Base-by-base conservation (phyloP, 2,888 invertebrate genomes). In the Noctua comes region DNA sequence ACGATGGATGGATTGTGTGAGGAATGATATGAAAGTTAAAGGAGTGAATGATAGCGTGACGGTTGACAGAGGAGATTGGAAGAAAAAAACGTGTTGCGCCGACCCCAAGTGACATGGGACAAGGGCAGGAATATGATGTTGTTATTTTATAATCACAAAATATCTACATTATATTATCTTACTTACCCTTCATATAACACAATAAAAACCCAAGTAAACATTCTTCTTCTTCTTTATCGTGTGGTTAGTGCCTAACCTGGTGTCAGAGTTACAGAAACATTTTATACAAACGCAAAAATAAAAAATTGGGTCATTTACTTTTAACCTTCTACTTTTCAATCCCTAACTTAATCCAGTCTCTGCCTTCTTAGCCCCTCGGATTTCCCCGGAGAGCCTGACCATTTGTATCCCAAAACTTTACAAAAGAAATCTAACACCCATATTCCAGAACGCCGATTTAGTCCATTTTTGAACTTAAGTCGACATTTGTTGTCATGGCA, bases 391-490 rank as follows among this genome's bases (percentile, higher is more conserved):
- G 69, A 51, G 21, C 21, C 73, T 59, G 54, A 36, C 68, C 62
- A 65, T 73, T 84, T 70, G 51, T 73, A 82, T 71, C 68, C 57
- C 18, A 46, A 78, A 68, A 66, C 62, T 51, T 57, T 46, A 54
- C 51, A 73, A 84, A 86, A 75, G 78, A 78, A 83, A 62, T 78
- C 48, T 72, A 13, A n/a, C n/a, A n/a, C n/a, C n/a, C n/a, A n/a
- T n/a, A n/a, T n/a, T n/a, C n/a, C n/a, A n/a, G n/a, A n/a, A n/a
- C n/a, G n/a, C n/a, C n/a, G n/a, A n/a, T n/a, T n/a, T n/a, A n/a
- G n/a, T n/a, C n/a, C n/a, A n/a, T n/a, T n/a, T n/a, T n/a, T n/a
- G n/a, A n/a, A n/a, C n/a, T n/a, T n/a, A n/a, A n/a, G n/a, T n/a
- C n/a, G n/a, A n/a, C n/a, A n/a, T n/a, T n/a, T n/a, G n/a, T n/a